phyloP scores from a whole-genome alignment of 2,113 vertebrate genomes.

The Gobiocypris rarus region DNA sequence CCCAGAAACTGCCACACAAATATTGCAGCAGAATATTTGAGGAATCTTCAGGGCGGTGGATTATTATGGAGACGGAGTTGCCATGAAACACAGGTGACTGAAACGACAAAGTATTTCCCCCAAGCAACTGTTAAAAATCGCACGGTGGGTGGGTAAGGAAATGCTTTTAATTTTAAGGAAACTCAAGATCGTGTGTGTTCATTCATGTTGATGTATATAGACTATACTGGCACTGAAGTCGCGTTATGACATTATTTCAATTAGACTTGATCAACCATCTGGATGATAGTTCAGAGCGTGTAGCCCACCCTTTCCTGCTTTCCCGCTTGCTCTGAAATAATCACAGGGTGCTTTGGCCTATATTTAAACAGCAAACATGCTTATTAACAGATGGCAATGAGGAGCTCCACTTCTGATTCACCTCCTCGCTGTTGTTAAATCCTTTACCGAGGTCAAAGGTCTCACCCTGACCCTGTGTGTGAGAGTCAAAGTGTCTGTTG shows the following conservation, averaged over 20 bases:
- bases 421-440: not conserved
- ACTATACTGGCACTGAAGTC: not conserved
- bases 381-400: constrained; percentile 69
- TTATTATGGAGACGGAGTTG: constrained; percentile 76
- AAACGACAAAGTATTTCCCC: constrained; percentile 70
- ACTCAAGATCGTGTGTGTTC: constrained; percentile 40
- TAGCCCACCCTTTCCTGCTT: constrained; percentile 55
- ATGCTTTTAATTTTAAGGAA: constrained; percentile 35
- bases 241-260: constrained; percentile 49
- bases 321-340: constrained; percentile 65
- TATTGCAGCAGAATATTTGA: constrained; percentile 71
- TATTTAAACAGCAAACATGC: constrained; percentile 71
- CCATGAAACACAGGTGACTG: constrained; percentile 72
- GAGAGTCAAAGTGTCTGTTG: not conserved
- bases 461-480: not conserved
- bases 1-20: constrained; percentile 83
- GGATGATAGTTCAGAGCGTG: constrained; percentile 51
- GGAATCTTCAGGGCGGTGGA: constrained; percentile 67
- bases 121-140: constrained; percentile 53
- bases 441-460: not conserved
- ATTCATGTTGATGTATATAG: constrained; percentile 17
- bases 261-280: constrained; percentile 59
- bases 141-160: constrained; percentile 54
- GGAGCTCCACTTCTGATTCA: constrained; percentile 37
- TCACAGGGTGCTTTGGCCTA: constrained; percentile 68